Base-by-base conservation (phyloP, 2,888 invertebrate species). In the Lasiommata megera region DNA sequence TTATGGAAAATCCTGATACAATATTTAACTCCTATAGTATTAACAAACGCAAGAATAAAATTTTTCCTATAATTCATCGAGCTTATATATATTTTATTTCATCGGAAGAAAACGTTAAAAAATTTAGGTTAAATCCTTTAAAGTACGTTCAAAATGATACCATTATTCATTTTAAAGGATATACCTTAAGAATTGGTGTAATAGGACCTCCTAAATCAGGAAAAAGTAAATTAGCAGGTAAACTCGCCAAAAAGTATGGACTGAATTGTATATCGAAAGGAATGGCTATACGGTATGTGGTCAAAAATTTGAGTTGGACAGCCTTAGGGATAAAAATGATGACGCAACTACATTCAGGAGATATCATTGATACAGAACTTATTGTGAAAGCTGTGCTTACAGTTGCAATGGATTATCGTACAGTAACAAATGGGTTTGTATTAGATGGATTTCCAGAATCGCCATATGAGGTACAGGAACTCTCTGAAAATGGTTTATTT, bases 151-250 rank as follows among this genome's bases (percentile, higher is more conserved):
- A 68, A 8, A 70, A 72, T 56, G 77, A 88, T 23, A 80, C 80
- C 47, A 82, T 92, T 11, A 71, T 79, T 29, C 69, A 74, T 9
- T 91, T 86, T 67, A 85, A 88, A n/a, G 71, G 89, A 58, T 80
- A 91, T 64, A 92, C 93, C 2, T 76, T 93, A 9, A 87, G 86
- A 65, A 76, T 94, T 44, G 84, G 91, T 23, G 73, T 94, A 18
- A 91, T 93, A 48, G 94, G 94, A 6, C 90, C 93, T 16, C 93
- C 94, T 1, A 93, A 93, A 72, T 92, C 91, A 29, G 94, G 94
- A 0, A 93, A 93, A 81, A 92, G 93, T 51, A 80, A 83, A 3
- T 71, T 94, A 37, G 89, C 93, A 3, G 77, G 84, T 47, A 88
- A 93, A 67, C 83, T 94, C 28, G 82, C 90, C 1, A 79, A 83